Conservation (phyloP, 2,797 vertebrate genomes). For the Zalophus californianus region DNA sequence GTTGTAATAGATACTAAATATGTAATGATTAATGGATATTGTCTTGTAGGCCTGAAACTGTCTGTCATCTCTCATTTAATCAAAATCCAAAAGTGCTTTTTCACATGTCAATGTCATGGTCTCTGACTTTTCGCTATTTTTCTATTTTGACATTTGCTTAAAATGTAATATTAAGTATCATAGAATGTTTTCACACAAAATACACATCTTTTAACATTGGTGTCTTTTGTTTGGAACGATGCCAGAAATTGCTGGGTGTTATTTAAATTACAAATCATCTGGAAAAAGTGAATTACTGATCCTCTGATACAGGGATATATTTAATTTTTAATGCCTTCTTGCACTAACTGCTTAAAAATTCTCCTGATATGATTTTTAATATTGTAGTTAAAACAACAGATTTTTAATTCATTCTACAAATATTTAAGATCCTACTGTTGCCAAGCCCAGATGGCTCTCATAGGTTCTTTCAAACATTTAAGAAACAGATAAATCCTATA, state of each 20-base stretch:
- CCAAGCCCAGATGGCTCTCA: background rate
- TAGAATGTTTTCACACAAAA: conserved; percentile 37
- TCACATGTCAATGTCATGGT: conserved; percentile 23
- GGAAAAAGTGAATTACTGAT: conserved; percentile 56
- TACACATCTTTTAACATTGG: conserved; percentile 6
- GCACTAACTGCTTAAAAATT: conserved; percentile 44
- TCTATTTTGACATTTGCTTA: conserved; percentile 62
- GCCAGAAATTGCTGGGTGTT: conserved; percentile 49
- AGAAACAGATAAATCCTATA: background rate
- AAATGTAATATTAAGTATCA: conserved; percentile 63
- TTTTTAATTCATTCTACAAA: conserved; percentile 47
- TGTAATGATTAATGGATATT: conserved; percentile 77
- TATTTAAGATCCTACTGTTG: background rate
- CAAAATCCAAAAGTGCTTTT: conserved; percentile 64
- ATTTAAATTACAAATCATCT: conserved; percentile 57
- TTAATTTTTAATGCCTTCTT: conserved; percentile 62
- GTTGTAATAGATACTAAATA: conserved; percentile 74
- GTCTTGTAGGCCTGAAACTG: conserved; percentile 56
- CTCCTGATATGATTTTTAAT: conserved; percentile 18
- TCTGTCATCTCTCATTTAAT: conserved; percentile 74
- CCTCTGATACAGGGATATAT: background rate
- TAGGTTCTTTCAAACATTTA: conserved; percentile 33
- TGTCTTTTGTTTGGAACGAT: conserved; percentile 30
- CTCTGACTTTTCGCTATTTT: conserved; percentile 68
- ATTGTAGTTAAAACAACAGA: conserved; percentile 6